Percentiles rank a stretch among this genome's conserved stretches.
phyloP scores from a whole-genome alignment of 1,140 invertebrate genomes.

The Oncopeltus fasciatus region DNA sequence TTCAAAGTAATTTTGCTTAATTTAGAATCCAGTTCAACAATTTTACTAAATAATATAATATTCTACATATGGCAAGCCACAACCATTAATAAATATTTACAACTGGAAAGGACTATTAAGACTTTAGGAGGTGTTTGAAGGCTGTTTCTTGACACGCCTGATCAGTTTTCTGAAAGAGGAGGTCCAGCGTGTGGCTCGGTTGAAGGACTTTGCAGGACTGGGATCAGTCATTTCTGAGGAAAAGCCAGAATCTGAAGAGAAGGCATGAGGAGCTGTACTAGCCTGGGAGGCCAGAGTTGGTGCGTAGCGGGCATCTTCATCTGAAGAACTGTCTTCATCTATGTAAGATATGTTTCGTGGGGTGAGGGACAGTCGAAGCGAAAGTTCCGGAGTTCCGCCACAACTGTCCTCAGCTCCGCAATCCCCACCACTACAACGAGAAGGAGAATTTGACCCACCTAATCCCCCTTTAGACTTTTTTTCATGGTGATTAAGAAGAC shows the following conservation, averaged over 20 bases:
- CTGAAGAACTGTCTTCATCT: slow-evolving; percentile 13
- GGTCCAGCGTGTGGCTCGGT: slow-evolving; percentile 36
- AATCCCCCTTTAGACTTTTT: neutral
- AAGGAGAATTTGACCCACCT: too few species aligned
- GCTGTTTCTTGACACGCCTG: slow-evolving; percentile 29
- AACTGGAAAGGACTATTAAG: neutral
- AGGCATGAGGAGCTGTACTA: slow-evolving; percentile 26
- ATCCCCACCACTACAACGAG: neutral
- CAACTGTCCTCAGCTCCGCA: neutral
- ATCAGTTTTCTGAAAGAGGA: slow-evolving; percentile 39
- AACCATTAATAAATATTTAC: neutral
- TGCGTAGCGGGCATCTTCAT: slow-evolving; percentile 15
- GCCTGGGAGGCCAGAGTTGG: slow-evolving; percentile 14
- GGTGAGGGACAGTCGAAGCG: neutral
- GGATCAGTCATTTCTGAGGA: slow-evolving; percentile 27
- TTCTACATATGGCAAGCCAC: neutral
- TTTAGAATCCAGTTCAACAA: neutral
- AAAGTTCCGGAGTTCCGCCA: neutral
- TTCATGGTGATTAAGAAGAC: neutral
- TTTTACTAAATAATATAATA: too few species aligned
- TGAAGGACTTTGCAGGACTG: slow-evolving; percentile 25
- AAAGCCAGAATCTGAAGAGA: slow-evolving; percentile 39
- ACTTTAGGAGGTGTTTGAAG: slow-evolving; percentile 13
- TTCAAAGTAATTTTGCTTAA: neutral
- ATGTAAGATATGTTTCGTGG: slow-evolving; percentile 16